These are phyloP conservation scores for Brachionus koreanus DNA, from an alignment of 1,140 invertebrate species.

Conservation along the genomic window DNA sequence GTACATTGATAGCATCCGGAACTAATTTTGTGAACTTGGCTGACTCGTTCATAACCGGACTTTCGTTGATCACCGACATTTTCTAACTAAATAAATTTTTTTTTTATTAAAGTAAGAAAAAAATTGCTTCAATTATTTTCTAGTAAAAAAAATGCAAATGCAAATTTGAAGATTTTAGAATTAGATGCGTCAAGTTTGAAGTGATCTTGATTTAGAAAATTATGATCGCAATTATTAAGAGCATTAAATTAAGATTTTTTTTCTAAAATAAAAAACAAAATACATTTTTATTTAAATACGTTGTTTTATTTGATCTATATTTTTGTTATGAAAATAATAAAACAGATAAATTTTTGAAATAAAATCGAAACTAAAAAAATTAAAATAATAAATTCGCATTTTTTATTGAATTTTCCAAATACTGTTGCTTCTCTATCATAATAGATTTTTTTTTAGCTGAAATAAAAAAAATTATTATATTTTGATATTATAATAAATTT, in stretches of 20 bases:
- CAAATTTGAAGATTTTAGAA: neutral
- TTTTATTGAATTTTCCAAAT: neutral
- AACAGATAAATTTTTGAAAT: neutral
- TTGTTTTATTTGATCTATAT: neutral
- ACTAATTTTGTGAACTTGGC: neutral
- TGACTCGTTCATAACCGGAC: neutral
- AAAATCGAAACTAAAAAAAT: neutral
- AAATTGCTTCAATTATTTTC: neutral
- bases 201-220: neutral
- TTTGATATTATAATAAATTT: neutral
- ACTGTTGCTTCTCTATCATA: neutral
- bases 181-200: neutral
- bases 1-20: neutral
- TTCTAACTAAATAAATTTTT: neutral
- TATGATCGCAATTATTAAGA: neutral
- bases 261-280: too few relatives aligned
- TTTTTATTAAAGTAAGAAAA: neutral
- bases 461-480: neutral
- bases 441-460: neutral
- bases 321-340: neutral
- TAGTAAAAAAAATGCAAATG: neutral
- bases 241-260: neutral
- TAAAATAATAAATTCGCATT: slow-evolving; percentile 39
- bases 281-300: neutral
- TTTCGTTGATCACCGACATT: slow-evolving; percentile 12